A percentile compares a stretch with the other conserved stretches of the same genome.
phyloP scores from a whole-genome alignment of 2,797 vertebrate species.

The Sebastes taczanowskii region DNA sequence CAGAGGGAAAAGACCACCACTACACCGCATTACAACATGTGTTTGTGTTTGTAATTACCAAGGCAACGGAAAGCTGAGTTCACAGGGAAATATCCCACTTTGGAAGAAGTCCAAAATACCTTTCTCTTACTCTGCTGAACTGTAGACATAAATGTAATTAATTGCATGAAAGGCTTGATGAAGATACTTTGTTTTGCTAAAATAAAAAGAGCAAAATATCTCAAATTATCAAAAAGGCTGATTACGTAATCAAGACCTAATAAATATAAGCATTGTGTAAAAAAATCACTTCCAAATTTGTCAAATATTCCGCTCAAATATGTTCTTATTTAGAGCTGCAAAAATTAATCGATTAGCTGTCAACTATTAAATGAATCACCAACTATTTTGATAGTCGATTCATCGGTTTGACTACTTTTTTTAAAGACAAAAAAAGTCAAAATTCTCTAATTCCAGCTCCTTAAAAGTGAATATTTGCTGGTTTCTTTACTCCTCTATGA shows the following conservation, averaged over 20 bases:
- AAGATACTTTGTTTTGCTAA: neutral
- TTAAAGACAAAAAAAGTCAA: too few species aligned
- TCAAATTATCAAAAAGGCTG: neutral
- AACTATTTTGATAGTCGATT: neutral
- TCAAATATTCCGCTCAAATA: neutral
- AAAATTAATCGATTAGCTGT: too few species aligned
- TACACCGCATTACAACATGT: slow-evolving; percentile 19
- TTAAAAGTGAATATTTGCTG: too few species aligned
- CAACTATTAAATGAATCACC: rapidly evolving
- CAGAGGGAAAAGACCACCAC: slow-evolving; percentile 30
- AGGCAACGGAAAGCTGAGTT: slow-evolving; percentile 52
- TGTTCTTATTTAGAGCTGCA: neutral
- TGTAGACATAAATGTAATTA: neutral
- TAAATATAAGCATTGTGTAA: neutral
- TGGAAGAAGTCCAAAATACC: neutral
- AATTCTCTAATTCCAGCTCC: too few species aligned
- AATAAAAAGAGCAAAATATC: neutral
- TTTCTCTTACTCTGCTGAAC: neutral
- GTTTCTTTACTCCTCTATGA: too few species aligned
- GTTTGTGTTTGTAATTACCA: slow-evolving; percentile 64
- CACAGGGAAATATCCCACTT: neutral
- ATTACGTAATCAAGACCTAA: neutral
- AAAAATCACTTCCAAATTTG: neutral
- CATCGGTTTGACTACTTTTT: too few species aligned
- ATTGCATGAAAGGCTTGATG: neutral